Conservation (phyloP, 2,888 invertebrate genomes). For the Saturnia pavonia region DNA sequence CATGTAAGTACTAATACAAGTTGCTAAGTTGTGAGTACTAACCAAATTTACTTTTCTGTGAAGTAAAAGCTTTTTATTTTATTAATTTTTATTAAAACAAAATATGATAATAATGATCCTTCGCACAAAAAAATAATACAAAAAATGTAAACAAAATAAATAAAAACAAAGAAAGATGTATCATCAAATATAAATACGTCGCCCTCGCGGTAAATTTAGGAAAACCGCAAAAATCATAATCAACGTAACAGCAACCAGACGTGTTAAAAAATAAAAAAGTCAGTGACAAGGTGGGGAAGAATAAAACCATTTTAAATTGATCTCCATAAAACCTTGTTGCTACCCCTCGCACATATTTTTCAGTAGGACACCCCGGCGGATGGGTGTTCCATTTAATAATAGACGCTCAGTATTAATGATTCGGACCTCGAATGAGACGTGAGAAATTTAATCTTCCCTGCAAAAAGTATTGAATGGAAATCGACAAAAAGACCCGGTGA, state of each 20-base stretch:
- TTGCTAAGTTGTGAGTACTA: too few relatives aligned
- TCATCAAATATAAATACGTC: constrained; percentile 63
- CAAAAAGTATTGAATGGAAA: constrained; percentile 78
- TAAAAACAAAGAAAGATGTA: constrained; percentile 28
- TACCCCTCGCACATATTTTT: not conserved
- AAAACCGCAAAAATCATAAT: constrained; percentile 71
- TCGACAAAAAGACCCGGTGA: constrained; percentile 65
- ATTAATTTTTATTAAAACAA: too few relatives aligned
- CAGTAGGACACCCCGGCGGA: not conserved
- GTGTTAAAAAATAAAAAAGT: constrained; percentile 59
- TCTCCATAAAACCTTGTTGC: constrained; percentile 26
- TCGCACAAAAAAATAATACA: not conserved
- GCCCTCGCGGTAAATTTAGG: constrained; percentile 50
- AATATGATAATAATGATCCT: too few relatives aligned
- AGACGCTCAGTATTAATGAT: constrained; percentile 71
- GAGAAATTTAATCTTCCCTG: constrained; percentile 77
- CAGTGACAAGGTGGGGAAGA: constrained; percentile 63
- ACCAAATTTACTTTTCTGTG: too few relatives aligned
- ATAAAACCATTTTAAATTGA: constrained; percentile 45
- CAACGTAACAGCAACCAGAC: constrained; percentile 74
- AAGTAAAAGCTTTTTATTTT: too few relatives aligned
- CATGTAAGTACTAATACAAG: too few relatives aligned
- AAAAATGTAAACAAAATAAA: not conserved
- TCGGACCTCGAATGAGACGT: constrained; percentile 65
- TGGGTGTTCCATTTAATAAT: constrained; percentile 18